Percentiles rank a stretch among this genome's conserved stretches.
Evolutionary conservation across 2,113 vertebrate species (phyloP).

Genomic region (Tachysurus fulvidraco): DNA sequence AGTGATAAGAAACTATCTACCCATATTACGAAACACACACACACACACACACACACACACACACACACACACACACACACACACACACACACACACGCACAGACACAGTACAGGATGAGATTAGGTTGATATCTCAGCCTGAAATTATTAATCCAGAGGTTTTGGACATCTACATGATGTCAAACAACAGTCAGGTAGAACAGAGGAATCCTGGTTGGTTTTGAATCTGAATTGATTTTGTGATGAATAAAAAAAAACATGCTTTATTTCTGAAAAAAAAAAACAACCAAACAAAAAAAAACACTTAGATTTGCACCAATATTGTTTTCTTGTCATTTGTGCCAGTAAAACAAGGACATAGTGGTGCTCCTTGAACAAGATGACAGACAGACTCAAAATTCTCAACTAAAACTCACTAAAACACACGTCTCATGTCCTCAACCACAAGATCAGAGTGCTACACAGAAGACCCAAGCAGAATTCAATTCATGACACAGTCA

Average conservation of each 20-base stretch:
- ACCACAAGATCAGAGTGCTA: conserved; percentile 87
- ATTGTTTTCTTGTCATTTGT: conserved; percentile 93
- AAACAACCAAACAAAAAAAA: neutral
- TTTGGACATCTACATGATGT: conserved; percentile 71
- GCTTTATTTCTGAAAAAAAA: conserved; percentile 15
- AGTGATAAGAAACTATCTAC: conserved; percentile 71
- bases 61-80: conserved; percentile 47
- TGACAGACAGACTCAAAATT: conserved; percentile 82
- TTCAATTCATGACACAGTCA: conserved; percentile 84
- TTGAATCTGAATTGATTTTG: conserved; percentile 62
- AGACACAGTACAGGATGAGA: conserved; percentile 68
- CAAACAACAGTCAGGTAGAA: conserved; percentile 68
- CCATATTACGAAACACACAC: conserved; percentile 70
- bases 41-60: conserved; percentile 52
- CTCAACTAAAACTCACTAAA: conserved; percentile 71
- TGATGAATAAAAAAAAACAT: conserved; percentile 73
- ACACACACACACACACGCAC: conserved; percentile 46
- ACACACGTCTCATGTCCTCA: conserved; percentile 64
- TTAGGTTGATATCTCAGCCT: conserved; percentile 70
- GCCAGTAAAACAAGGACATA: conserved; percentile 82
- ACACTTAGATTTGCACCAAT: conserved; percentile 75
- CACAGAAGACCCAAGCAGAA: conserved; percentile 72
- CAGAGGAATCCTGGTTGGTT: conserved; percentile 72
- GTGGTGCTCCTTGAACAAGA: conserved; percentile 88
- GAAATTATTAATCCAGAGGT: conserved; percentile 78